A percentile compares a stretch with the other conserved stretches of the same genome.
Evolutionary conservation across 2,113 vertebrate species (phyloP).

Genomic region (Salvelinus fontinalis): DNA sequence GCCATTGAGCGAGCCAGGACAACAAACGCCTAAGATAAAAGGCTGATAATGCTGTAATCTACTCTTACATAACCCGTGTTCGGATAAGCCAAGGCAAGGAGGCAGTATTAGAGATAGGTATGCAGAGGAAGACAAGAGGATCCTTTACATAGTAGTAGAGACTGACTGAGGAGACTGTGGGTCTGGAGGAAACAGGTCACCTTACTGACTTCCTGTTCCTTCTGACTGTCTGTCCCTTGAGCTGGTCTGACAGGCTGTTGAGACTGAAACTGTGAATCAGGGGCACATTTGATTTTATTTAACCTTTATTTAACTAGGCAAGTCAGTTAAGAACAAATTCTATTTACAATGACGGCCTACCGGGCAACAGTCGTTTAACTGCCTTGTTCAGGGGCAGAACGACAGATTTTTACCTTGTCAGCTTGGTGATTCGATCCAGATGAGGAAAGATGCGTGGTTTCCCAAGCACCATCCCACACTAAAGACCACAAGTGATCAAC

Average conservation of each 20-base stretch:
- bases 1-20: conserved; percentile 13
- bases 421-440: not conserved
- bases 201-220: conserved; percentile 11
- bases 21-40: conserved; percentile 19
- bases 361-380: no score
- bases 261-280: conserved; percentile 26
- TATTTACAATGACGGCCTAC: no score
- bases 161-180: not conserved
- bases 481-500: not conserved
- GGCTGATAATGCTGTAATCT: conserved; percentile 31
- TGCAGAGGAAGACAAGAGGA: not conserved
- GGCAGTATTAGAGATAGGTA: conserved; percentile 24
- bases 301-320: no score
- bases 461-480: not conserved
- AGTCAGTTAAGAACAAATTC: no score
- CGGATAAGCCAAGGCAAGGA: conserved; percentile 23
- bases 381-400: no score
- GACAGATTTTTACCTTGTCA: no score
- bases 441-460: conserved; percentile 6
- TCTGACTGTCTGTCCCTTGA: conserved; percentile 8
- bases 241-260: conserved; percentile 53
- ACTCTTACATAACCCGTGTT: conserved; percentile 30
- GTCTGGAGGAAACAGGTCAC: conserved; percentile 10
- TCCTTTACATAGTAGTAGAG: not conserved
- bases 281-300: not conserved